A percentile compares a stretch with the other conserved stretches of the same genome.
These are phyloP conservation scores for Grammomys dolichurus DNA, from an alignment of 2,113 vertebrate species.

Conservation along the genomic window DNA sequence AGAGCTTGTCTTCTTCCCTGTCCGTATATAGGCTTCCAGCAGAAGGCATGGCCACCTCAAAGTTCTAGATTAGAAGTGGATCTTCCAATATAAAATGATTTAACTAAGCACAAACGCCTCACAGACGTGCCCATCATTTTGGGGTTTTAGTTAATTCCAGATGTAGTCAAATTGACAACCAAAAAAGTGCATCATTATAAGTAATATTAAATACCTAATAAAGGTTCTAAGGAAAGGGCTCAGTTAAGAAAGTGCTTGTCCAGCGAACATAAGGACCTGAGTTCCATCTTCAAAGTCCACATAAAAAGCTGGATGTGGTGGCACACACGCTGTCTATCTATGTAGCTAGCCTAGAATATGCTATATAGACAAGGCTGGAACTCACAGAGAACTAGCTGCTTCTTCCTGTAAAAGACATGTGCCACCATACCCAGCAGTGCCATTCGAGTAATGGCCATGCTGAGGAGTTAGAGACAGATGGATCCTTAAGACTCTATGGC, in stretches of 20 bases:
- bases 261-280: too few species aligned
- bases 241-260: not conserved
- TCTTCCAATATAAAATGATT: not conserved
- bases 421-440: not conserved
- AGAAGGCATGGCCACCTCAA: not conserved
- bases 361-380: not conserved
- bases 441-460: not conserved
- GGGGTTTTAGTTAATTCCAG: not conserved
- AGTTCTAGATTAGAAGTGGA: not conserved
- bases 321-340: not conserved
- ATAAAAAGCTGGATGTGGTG: not conserved
- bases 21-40: not conserved
- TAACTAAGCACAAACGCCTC: not conserved
- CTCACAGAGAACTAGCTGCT: not conserved
- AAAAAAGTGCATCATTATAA: not conserved
- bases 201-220: not conserved
- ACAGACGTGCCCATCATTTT: not conserved
- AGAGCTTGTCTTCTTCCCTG: not conserved
- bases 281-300: not conserved
- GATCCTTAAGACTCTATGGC: not conserved
- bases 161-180: not conserved
- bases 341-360: too few species aligned
- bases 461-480: not conserved
- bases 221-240: not conserved
- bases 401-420: not conserved